Percentiles rank a stretch among this genome's conserved stretches.
phyloP scores from a whole-genome alignment of 2,113 vertebrate genomes.

The Budorcas taxicolor region DNA sequence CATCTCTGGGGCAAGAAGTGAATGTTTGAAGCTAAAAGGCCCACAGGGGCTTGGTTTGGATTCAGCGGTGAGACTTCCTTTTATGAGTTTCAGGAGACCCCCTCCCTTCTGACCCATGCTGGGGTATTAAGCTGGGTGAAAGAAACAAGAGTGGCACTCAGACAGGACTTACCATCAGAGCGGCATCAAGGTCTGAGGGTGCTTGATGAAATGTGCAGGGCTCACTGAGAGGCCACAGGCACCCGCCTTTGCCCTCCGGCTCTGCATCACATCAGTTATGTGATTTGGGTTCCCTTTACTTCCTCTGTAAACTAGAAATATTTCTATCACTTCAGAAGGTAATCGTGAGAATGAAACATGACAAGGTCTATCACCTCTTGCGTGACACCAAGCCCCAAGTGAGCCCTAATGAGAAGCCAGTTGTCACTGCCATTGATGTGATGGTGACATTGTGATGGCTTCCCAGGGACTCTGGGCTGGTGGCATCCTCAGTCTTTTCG shows the following conservation, averaged over 20 bases:
- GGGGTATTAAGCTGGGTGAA: background rate
- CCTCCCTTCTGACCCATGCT: background rate
- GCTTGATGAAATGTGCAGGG: background rate
- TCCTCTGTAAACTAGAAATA: background rate
- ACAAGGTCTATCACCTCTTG: background rate
- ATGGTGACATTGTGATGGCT: background rate
- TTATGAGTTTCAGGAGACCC: background rate
- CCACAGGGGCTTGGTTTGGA: background rate
- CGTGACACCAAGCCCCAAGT: no score
- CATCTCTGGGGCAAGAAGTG: background rate
- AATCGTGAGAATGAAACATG: background rate
- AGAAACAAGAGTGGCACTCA: background rate
- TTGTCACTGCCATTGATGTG: background rate
- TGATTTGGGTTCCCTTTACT: background rate
- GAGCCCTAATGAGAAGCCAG: background rate
- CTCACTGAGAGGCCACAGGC: background rate
- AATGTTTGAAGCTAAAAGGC: background rate
- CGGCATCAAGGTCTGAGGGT: background rate
- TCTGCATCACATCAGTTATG: background rate
- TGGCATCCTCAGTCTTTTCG: background rate
- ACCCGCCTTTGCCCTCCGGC: background rate
- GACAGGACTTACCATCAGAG: background rate
- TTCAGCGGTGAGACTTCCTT: background rate
- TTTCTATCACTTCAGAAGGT: background rate
- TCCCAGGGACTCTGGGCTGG: background rate